Base-by-base conservation (phyloP, 1,140 invertebrate genomes). In the Drosophila ambigua region DNA sequence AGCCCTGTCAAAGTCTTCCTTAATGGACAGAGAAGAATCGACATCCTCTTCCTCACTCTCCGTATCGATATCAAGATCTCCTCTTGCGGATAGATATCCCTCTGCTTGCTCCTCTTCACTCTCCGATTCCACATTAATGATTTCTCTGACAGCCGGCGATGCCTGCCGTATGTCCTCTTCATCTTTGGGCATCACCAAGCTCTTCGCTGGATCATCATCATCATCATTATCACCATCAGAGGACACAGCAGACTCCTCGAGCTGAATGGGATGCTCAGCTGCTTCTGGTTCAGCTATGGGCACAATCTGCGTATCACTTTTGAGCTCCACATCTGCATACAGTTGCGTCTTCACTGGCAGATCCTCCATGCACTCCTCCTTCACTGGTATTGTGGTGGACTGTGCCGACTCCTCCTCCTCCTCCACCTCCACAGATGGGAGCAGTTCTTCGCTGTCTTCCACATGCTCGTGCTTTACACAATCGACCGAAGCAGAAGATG, bases 1-100 rank as follows among this genome's bases (percentile, higher is more conserved):
- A 39, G 11, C 4, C 31, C 9, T 31, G 8, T 31, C 8, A 31
- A 9, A 9, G 31, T 31, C 9, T 31, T 68, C 63, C 24, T 68
- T 48, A 31, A 41, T 15, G 2, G 65, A 68, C 15, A 31, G 16
- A 16, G 68, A 55, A n/a, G 31, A 31, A 31, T 31, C 31, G 7
- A 31, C 8, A 31, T 69, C 66, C 5, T 50, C 44, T 8, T 68
- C 51, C 7, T 26, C 51, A 16, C 24, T 45, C 15, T 67, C 62
- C 0, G 52, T 15, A 4, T 71, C 67, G 2, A 45, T 35, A 13
- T 71, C 52, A 4, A 71, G n/a, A 41, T 69, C 15, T 31, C 35
- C 35, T 39, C 11, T 13, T 11, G 35, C 35, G 1, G 35, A 39
- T 39, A 13, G 35, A 71, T 69, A n/a, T 35, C 61, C 16, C 1